Base-by-base conservation (phyloP, 2,113 vertebrate species). In the Isichthys henryi region DNA sequence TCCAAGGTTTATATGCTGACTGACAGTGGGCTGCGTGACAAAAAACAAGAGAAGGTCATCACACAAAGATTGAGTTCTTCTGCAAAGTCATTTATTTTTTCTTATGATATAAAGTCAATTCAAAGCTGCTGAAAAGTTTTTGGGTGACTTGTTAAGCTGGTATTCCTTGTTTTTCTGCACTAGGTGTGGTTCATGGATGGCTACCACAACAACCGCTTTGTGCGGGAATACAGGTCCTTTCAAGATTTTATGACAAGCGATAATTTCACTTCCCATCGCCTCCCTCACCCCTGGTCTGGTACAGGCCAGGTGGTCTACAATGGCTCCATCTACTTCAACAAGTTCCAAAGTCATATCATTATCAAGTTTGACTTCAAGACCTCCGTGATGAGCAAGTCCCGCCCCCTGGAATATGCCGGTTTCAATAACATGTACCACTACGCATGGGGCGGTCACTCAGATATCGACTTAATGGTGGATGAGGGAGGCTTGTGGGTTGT, bases 111-210 rank as follows among this genome's bases (percentile, higher is more conserved):
- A 48, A 21, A 85, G n/a, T 46, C 6, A 85, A 85, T n/a, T 70
- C 10, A 31, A 13, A 70, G 62, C 62, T 70, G 31, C 31, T 43
- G 50, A 53, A 35, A 56, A 0, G 45, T 46, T 48, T 46, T 10
- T 46, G 82, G 3, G 49, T 35, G 13, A 8, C 9, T 87, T 87
- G 48, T 87, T 87, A 13, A 87, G 74, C 74, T 43, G 31, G 3
- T 27, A 87, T 0, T 2, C 91, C 66, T 8, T 85, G 48, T 88
- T 49, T 88, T 80, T 93, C 56, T 90, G 9, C 45, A n/a, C 15
- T 86, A 99, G 98, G 98, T 99, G 52, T 99, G 98, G 97, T 99
- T 99, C 94, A 99, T 99, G 98, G 98, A 99, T 48, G 98, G 98
- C 9, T 99, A 99, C 93, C 98, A 99, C 91, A 99, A 99, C 96